Evolutionary conservation across 1,140 invertebrate genomes (phyloP).

Genomic region (Formica exsecta): DNA sequence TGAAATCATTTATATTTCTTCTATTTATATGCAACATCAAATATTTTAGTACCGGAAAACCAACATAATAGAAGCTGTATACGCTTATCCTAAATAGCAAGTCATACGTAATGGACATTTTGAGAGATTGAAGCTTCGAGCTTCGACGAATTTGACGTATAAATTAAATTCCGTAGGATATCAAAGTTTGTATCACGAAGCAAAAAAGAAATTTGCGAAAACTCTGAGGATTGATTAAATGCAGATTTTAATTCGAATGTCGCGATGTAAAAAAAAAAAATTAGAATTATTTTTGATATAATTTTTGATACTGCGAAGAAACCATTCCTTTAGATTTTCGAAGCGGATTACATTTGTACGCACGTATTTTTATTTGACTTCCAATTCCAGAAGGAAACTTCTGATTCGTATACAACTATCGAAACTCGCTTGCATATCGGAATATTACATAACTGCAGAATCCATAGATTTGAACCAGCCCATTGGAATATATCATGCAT

Average conservation of each 20-base stretch:
- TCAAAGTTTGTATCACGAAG: not conserved
- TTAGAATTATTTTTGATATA: not conserved
- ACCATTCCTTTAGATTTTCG: not conserved
- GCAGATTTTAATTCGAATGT: not conserved
- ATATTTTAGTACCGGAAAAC: constrained; percentile 19
- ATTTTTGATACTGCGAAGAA: not conserved
- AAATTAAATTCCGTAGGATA: constrained; percentile 13
- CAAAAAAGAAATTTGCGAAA: not conserved
- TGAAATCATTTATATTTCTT: not conserved
- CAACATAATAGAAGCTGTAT: not conserved
- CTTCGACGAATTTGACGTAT: not conserved
- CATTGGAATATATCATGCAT: constrained; percentile 11
- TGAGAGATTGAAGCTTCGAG: not conserved
- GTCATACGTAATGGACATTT: constrained; percentile 6
- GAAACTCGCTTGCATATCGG: not conserved
- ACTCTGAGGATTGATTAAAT: constrained; percentile 7
- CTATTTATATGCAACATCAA: not conserved
- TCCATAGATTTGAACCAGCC: not conserved
- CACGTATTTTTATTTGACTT: not conserved
- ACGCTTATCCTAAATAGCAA: constrained; percentile 1
- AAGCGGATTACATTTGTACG: not conserved
- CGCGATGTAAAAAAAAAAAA: not conserved
- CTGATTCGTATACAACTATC: not conserved
- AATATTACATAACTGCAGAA: not conserved
- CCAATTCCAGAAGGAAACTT: not conserved